Base-by-base conservation (phyloP, 2,113 vertebrate species). In the Pachyramphus minor region DNA sequence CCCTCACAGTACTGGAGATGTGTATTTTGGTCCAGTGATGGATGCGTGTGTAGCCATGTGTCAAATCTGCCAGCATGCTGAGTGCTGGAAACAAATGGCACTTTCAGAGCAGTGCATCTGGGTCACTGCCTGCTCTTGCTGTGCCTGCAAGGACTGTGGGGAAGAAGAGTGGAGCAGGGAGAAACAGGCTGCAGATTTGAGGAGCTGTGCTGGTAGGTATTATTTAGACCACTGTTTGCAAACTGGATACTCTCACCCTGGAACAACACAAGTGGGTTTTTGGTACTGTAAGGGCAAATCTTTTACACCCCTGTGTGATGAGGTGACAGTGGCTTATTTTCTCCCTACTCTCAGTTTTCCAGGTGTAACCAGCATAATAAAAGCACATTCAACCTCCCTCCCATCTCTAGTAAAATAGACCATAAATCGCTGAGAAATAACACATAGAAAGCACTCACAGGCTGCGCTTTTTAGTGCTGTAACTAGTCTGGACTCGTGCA, bases 11-110 rank as follows among this genome's bases (percentile, higher is more conserved):
- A 35, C 9, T 0, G 1, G 47, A 86, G 59, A 84, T 3, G 35
- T 2, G 19, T 88, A 18, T 95, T 95, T 90, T 30, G 72, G 86
- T 39, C 21, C 50, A 42, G n/a, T 50, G 93, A 88, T 12, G 76
- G 76, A 93, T 66, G 83, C 0, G 4, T 74, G 92, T 77, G 91
- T 84, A 95, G 93, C 84, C 95, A 84, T 63, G 86, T 89, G 91
- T 92, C 93, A 92, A 90, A 95, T 84, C 33, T 1, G 52, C 80
- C 89, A 59, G 80, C 83, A 63, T 2, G 35, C 55, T 12, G 68
- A 86, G 80, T 25, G 80, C 88, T 92, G 80, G 86, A 71, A 95
- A 89, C 86, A 93, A 95, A 92, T n/a, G 80, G 93, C 56, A 86
- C 68, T 95, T 95, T 87, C 28, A 82, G 91, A 84, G 83, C 72